phyloP scores from a whole-genome alignment of 2,113 vertebrate species.

The Ammodramus savannarum region DNA sequence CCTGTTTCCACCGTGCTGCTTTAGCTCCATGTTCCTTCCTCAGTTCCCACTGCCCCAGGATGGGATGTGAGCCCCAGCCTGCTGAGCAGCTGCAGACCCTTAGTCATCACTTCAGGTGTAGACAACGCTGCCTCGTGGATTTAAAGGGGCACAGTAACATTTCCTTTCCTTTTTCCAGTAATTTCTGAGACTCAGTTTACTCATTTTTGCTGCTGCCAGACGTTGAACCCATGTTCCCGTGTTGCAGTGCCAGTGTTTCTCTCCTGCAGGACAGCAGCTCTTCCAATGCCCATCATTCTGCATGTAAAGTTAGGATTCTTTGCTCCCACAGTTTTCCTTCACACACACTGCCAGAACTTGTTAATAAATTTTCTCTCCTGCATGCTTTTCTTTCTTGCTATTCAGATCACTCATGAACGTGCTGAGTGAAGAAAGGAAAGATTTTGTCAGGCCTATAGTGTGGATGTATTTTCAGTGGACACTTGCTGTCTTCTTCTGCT shows the following conservation, averaged over 20 bases:
- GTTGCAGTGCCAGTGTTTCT: neutral
- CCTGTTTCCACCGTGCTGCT: accelerated
- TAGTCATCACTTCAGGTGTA: neutral
- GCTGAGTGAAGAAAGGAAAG: neutral
- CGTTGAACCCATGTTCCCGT: neutral
- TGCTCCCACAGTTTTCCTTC: neutral
- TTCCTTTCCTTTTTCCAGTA: neutral
- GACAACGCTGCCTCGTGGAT: neutral
- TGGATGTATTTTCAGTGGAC: neutral
- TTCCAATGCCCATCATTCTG: neutral
- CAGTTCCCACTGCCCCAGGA: accelerated
- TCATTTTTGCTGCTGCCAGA: neutral
- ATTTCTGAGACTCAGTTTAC: neutral
- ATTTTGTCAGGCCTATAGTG: neutral
- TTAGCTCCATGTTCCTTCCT: neutral
- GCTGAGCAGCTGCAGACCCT: neutral
- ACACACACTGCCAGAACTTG: neutral
- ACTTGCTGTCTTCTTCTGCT: neutral
- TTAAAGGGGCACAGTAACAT: neutral
- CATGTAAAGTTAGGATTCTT: neutral
- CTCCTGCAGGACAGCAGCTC: neutral
- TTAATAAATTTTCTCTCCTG: neutral
- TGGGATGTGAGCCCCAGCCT: neutral
- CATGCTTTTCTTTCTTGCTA: neutral
- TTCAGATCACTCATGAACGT: neutral